Evolutionary conservation across 1,140 invertebrate species (phyloP).

Genomic region (Eriosoma lanigerum): DNA sequence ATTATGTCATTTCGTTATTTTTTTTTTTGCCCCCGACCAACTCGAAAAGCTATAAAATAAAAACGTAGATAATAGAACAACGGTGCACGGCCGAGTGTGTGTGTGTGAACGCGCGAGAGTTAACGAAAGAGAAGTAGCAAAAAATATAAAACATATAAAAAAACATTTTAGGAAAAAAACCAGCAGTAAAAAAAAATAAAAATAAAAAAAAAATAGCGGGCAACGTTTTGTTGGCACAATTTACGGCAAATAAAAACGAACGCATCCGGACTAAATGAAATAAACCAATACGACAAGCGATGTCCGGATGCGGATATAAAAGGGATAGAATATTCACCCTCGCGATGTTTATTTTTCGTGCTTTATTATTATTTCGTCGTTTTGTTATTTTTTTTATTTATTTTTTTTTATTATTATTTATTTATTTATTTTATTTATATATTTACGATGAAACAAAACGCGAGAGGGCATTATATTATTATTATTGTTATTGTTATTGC

Average conservation of each 20-base stretch:
- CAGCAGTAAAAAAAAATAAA: not conserved
- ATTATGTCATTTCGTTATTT: slow-evolving; percentile 26
- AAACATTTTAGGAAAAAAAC: slow-evolving; percentile 39
- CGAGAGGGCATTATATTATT: not conserved
- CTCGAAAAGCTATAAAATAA: slow-evolving; percentile 51
- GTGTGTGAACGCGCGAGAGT: too few relatives aligned
- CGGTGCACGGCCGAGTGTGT: not conserved
- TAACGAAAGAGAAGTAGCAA: not conserved
- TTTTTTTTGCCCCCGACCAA: slow-evolving; percentile 6
- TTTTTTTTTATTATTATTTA: slow-evolving; percentile 17
- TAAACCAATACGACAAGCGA: slow-evolving; percentile 52
- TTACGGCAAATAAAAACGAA: slow-evolving; percentile 52
- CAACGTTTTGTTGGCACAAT: slow-evolving; percentile 51
- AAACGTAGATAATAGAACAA: slow-evolving; percentile 51
- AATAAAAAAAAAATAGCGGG: slow-evolving; percentile 17
- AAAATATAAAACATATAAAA: not conserved
- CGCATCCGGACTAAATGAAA: slow-evolving; percentile 49
- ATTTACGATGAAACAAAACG: slow-evolving; percentile 36
- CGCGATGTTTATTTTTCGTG: slow-evolving; percentile 1
- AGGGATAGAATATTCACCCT: slow-evolving; percentile 41
- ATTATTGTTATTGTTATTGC: not conserved
- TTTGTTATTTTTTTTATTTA: too few relatives aligned
- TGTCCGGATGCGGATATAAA: slow-evolving; percentile 47
- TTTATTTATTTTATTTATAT: too few relatives aligned
- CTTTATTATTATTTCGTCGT: slow-evolving; percentile 35